Conservation (phyloP, 1,140 invertebrate genomes). For the Elymnias hypermnestra region DNA sequence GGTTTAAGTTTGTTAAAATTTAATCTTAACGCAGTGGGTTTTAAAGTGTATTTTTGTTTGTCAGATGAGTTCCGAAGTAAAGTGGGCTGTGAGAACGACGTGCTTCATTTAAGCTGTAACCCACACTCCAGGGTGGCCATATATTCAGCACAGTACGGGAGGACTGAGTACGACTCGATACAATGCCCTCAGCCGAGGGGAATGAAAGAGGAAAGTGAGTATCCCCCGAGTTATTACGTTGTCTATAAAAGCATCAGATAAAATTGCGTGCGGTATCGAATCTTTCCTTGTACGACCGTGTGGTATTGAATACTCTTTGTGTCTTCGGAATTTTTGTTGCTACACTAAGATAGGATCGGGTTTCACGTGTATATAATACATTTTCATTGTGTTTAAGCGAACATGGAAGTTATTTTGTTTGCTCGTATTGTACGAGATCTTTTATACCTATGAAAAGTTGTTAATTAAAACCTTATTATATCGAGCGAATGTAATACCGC, state of each 20-base stretch:
- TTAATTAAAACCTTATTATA: too few species aligned
- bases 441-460: too few species aligned
- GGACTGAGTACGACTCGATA: conserved; percentile 91
- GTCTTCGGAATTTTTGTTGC: not conserved
- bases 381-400: too few species aligned
- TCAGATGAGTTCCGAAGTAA: conserved; percentile 93
- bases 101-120: conserved; percentile 88
- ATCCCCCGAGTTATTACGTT: conserved; percentile 20
- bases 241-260: conserved; percentile 23
- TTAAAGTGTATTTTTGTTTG: conserved; percentile 43
- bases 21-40: not conserved
- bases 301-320: not conserved
- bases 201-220: conserved; percentile 92
- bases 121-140: conserved; percentile 90
- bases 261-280: conserved; percentile 17
- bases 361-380: too few species aligned
- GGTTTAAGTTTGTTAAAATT: conserved; percentile 7
- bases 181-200: conserved; percentile 91
- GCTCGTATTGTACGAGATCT: too few species aligned
- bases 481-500: too few species aligned
- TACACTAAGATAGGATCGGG: not conserved
- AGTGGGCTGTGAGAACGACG: conserved; percentile 93
- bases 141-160: conserved; percentile 92
- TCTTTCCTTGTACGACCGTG: conserved; percentile 13
- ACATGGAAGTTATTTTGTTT: too few species aligned